A percentile compares a stretch with the other conserved stretches of the same genome.
phyloP scores from a whole-genome alignment of 2,113 vertebrate genomes.

The Rattus rattus region DNA sequence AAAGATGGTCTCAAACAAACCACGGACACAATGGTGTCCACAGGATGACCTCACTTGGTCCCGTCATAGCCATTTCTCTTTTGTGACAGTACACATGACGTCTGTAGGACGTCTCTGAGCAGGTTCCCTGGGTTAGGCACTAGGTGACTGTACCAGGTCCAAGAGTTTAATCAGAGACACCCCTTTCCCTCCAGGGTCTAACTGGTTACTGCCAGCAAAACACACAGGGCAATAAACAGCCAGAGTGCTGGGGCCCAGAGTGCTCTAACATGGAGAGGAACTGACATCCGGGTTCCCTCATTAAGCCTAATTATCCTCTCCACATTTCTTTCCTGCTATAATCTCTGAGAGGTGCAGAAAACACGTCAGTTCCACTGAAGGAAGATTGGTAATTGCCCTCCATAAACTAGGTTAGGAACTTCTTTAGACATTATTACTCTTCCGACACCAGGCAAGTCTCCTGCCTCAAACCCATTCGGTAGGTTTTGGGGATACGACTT shows the following conservation, averaged over 20 bases:
- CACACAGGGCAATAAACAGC: background rate
- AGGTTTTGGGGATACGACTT: background rate
- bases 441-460: background rate
- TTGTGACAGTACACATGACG: background rate
- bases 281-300: conserved; percentile 52
- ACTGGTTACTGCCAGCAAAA: background rate
- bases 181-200: no score
- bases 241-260: background rate
- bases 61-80: no score
- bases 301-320: background rate
- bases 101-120: background rate
- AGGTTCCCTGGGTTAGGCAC: background rate
- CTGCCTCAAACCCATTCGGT: background rate
- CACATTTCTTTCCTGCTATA: conserved; percentile 15
- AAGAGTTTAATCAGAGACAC: background rate
- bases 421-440: background rate
- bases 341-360: conserved; percentile 46
- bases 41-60: background rate
- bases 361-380: conserved; percentile 20
- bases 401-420: conserved; percentile 36
- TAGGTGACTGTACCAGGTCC: background rate
- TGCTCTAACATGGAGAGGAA: background rate
- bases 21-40: no score
- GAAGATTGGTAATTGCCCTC: background rate
- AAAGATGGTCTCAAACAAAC: background rate